These are phyloP conservation scores for Paramormyrops kingsleyae DNA, from an alignment of 2,113 vertebrate genomes.

Conservation along the genomic window DNA sequence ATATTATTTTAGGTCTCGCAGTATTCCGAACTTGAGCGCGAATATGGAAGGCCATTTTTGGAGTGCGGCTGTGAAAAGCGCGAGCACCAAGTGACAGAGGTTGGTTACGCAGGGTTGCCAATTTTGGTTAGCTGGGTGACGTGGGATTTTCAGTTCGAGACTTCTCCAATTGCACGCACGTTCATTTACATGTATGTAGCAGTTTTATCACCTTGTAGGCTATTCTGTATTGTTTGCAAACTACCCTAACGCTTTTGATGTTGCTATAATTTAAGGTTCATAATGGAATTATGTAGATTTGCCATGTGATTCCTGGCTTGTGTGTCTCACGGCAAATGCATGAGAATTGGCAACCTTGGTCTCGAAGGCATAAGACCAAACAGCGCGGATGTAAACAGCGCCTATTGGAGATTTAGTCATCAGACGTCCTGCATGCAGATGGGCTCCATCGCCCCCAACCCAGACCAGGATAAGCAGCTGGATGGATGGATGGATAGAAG, in stretches of 20 bases:
- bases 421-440: not conserved
- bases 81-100: not conserved
- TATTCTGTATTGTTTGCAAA: not conserved
- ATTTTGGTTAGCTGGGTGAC: not conserved
- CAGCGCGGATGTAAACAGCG: not conserved
- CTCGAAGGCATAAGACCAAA: not conserved
- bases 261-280: too few species aligned
- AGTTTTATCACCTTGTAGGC: not conserved
- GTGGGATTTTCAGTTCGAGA: not conserved
- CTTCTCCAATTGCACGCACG: not conserved
- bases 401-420: not conserved
- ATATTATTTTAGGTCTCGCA: not conserved
- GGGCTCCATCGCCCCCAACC: not conserved
- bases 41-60: not conserved
- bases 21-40: not conserved
- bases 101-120: not conserved
- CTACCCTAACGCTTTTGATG: too few species aligned
- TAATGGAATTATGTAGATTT: not conserved
- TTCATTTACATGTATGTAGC: not conserved
- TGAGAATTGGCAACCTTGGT: not conserved
- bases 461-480: not conserved
- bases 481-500: not conserved
- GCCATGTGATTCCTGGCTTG: not conserved
- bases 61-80: not conserved
- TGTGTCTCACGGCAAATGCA: not conserved